Base-by-base conservation (phyloP, 1,140 invertebrate genomes). In the Drosophila kikkawai region DNA sequence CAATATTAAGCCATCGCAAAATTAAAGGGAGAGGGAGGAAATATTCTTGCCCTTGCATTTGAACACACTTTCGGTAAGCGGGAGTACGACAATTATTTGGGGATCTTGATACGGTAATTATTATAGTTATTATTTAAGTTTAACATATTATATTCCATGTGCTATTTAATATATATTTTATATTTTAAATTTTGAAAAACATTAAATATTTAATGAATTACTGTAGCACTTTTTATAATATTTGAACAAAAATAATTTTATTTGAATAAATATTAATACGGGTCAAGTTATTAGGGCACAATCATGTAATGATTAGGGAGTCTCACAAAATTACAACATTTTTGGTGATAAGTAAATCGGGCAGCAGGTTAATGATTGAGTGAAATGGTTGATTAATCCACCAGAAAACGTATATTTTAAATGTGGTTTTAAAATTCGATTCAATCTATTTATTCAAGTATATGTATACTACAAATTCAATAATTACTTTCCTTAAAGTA, bases 1-100 rank as follows among this genome's bases (percentile, higher is more conserved):
- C 84, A 88, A 88, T 88, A 88, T 88, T 81, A 81, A 88, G 78
- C 69, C 80, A 88, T 87, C 58, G 80, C 50, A 50, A 60, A 53
- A 79, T 53, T 12, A 68, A 22, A 17, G 36, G 12, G n/a, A 39
- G 13, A 36, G 13, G 4, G 11, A 36, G 26, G 37, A 29, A n/a
- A 17, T 36, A 22, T n/a, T 39, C 26, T n/a, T 37, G 15, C 19
- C 41, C 34, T 34, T 57, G 50, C 26, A 11, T 13, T 56, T 36
- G 8, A 32, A 71, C 26, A 57, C 50, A 57, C 41, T 69, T 45
- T 3, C 15, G 34, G 32, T 22, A n/a, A 47, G 13, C 36, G 26
- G 13, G 19, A 32, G 9, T n/a, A 9, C 4, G 11, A 19, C 19
- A 29, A 11, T 15, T 11, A 32, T 50, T 6, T 6, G 22, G 7